Percentiles rank a stretch among this genome's conserved stretches.
phyloP scores from a whole-genome alignment of 1,140 invertebrate genomes.

The Pachyrhynchus sulphureomaculatus region DNA sequence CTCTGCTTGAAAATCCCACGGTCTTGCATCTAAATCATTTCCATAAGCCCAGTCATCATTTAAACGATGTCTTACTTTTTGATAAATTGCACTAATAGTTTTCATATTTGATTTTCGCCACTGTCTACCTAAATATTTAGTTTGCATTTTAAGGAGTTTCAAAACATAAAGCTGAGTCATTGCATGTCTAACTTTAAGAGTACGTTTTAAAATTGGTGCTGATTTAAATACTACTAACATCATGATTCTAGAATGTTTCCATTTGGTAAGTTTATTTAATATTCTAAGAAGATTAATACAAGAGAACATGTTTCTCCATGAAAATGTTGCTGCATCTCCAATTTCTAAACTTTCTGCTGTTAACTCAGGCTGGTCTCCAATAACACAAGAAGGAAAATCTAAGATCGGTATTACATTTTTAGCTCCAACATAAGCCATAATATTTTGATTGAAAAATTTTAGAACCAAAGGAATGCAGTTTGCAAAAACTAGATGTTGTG shows the following conservation, averaged over 20 bases:
- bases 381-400: constrained; percentile 95
- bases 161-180: constrained; percentile 98
- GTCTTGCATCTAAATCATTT: constrained; percentile 95
- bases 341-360: constrained; percentile 87
- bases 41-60: constrained; percentile 99
- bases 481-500: constrained; percentile 97
- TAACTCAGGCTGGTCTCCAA: constrained; percentile 93
- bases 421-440: constrained; percentile 90
- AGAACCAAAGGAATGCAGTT: constrained; percentile 98
- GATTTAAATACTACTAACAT: constrained; percentile 99
- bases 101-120: constrained; percentile 99
- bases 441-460: constrained; percentile 99
- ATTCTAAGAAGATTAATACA: constrained; percentile 97
- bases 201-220: constrained; percentile 95
- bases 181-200: constrained; percentile 92
- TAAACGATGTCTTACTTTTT: constrained; percentile 90
- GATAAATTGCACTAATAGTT: constrained; percentile 98
- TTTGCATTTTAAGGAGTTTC: constrained; percentile 99
- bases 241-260: constrained; percentile 99
- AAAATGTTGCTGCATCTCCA: constrained; percentile 83
- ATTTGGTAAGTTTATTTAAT: constrained; percentile 98
- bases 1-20: constrained; percentile 99
- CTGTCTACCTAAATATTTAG: constrained; percentile 96
- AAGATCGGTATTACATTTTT: constrained; percentile 94
- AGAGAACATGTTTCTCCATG: constrained; percentile 98